A percentile compares a stretch with the other conserved stretches of the same genome.
Evolutionary conservation across 2,113 vertebrate genomes (phyloP).

Genomic region (Brachyhypopomus occidentalis): DNA sequence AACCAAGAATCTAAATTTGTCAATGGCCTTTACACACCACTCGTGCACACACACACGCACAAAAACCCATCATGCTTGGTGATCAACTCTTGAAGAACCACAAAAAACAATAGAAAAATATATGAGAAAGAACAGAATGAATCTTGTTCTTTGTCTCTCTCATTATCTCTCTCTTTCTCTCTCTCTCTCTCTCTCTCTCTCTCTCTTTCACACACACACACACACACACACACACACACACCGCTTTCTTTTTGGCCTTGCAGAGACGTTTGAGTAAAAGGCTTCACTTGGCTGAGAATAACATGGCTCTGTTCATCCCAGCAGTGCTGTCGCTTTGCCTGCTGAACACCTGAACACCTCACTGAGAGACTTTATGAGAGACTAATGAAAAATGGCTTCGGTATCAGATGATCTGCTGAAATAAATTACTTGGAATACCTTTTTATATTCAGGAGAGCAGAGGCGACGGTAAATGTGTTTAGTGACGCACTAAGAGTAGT

Average conservation of each 20-base stretch:
- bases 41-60: background rate
- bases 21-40: background rate
- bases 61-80: background rate
- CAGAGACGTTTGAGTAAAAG: too few species aligned
- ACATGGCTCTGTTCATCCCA: too few species aligned
- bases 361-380: background rate
- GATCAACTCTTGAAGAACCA: slow-evolving; percentile 22
- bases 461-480: background rate
- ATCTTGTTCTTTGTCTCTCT: too few species aligned
- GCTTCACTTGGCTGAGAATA: too few species aligned
- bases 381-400: background rate
- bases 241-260: too few species aligned
- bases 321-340: too few species aligned
- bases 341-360: too few species aligned
- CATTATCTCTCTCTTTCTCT: too few species aligned
- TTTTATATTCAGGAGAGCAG: background rate
- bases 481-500: background rate
- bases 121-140: too few species aligned
- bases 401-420: background rate
- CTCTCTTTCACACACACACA: too few species aligned
- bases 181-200: too few species aligned
- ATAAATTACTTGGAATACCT: background rate
- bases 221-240: too few species aligned
- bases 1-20: slow-evolving; percentile 14
- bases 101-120: background rate